Conservation (phyloP, 2,797 vertebrate species). For the Sebastes matsubarae region DNA sequence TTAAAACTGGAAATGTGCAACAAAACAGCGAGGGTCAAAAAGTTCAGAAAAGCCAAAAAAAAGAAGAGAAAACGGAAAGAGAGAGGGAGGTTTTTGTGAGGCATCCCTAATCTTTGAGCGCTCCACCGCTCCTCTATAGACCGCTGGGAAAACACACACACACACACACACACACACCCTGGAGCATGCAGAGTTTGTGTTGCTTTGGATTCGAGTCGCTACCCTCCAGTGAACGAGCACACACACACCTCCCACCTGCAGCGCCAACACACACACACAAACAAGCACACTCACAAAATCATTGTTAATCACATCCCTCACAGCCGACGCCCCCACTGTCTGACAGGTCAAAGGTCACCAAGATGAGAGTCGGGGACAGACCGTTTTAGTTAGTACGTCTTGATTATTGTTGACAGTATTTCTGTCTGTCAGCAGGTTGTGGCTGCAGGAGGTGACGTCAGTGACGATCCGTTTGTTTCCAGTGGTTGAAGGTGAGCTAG, state of each 20-base stretch:
- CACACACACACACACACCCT: constrained; percentile 11
- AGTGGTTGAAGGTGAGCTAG: neutral
- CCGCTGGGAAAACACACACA: neutral
- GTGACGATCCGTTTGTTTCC: neutral
- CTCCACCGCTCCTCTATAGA: constrained; percentile 36
- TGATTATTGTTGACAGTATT: neutral
- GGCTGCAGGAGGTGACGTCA: neutral
- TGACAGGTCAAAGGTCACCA: constrained; percentile 26
- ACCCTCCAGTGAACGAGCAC: constrained; percentile 29
- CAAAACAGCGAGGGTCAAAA: neutral
- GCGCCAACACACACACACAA: constrained; percentile 13
- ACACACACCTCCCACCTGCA: constrained; percentile 15
- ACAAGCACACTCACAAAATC: neutral
- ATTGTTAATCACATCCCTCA: constrained; percentile 31
- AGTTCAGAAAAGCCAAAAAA: neutral
- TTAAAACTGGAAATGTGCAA: neutral
- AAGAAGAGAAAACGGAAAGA: neutral
- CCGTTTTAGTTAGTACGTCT: neutral
- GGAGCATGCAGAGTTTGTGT: constrained; percentile 46
- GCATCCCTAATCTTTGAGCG: constrained; percentile 6
- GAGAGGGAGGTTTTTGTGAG: constrained; percentile 3
- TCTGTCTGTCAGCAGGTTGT: neutral
- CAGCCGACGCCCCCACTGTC: constrained; percentile 5
- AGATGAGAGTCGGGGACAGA: neutral
- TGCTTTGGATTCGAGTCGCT: constrained; percentile 22